Percentiles rank a stretch among this genome's conserved stretches.
phyloP scores from a whole-genome alignment of 2,113 vertebrate genomes.

The Eleginops maclovinus region DNA sequence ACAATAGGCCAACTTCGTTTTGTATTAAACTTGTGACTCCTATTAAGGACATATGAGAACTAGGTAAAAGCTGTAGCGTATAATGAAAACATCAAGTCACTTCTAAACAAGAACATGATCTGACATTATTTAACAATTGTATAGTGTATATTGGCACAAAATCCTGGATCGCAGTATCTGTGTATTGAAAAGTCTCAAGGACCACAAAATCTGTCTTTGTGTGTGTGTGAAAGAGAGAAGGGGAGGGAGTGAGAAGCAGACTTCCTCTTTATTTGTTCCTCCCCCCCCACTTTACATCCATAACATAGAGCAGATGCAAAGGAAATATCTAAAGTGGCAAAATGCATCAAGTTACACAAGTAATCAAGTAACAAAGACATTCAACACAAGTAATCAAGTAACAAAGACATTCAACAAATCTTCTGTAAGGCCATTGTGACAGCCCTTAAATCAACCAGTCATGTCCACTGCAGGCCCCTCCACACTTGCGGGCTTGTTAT shows the following conservation, averaged over 20 bases:
- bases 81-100: slow-evolving; percentile 43
- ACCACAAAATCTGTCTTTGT: no score
- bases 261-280: no score
- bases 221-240: not conserved
- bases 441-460: slow-evolving; percentile 53
- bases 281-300: no score
- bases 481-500: slow-evolving; percentile 37
- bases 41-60: slow-evolving; percentile 17
- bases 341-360: slow-evolving; percentile 46
- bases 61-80: slow-evolving; percentile 16
- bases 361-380: slow-evolving; percentile 32
- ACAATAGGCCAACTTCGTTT: slow-evolving; percentile 17
- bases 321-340: slow-evolving; percentile 31
- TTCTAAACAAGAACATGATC: slow-evolving; percentile 4
- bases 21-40: slow-evolving; percentile 9
- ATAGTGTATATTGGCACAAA: slow-evolving; percentile 10
- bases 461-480: slow-evolving; percentile 36
- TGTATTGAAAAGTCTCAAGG: slow-evolving; percentile 1
- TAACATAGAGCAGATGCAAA: slow-evolving; percentile 42
- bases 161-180: slow-evolving; percentile 10
- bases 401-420: slow-evolving; percentile 29
- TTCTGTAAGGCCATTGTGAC: slow-evolving; percentile 27
- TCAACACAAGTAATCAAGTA: slow-evolving; percentile 19
- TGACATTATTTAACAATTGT: not conserved
- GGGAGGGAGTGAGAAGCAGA: not conserved